Conservation (phyloP, 2,888 invertebrate genomes). For the Sphaeridia pumilis region DNA sequence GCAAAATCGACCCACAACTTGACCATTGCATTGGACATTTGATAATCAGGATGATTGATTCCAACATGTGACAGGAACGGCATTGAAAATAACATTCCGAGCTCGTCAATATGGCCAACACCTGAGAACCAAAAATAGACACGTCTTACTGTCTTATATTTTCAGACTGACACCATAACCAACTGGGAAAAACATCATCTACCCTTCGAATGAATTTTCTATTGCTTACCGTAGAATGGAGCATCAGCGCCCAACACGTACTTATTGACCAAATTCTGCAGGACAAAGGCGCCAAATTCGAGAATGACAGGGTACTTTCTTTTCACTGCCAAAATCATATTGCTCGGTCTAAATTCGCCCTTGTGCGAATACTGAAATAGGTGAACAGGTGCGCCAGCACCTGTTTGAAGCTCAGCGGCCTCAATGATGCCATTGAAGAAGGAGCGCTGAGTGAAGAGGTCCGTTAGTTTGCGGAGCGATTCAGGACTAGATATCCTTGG, state of each 20-base stretch:
- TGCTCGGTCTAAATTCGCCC: conserved; percentile 17
- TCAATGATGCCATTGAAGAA: conserved; percentile 7
- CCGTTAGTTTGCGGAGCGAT: conserved; percentile 5
- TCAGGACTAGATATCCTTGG: background rate
- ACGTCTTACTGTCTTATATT: background rate
- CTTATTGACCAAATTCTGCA: conserved; percentile 1
- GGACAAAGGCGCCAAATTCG: conserved; percentile 1
- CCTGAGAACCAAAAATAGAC: background rate
- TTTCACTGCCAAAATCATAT: conserved; percentile 17
- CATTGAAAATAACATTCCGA: background rate
- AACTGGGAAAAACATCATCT: background rate
- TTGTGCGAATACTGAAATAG: conserved; percentile 18
- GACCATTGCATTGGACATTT: conserved; percentile 1
- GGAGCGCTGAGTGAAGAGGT: conserved; percentile 7
- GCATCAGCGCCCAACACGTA: conserved; percentile 1
- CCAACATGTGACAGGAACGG: background rate
- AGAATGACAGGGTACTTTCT: conserved; percentile 9
- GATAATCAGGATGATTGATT: background rate
- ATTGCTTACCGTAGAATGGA: conserved; percentile 13
- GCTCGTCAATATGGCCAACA: conserved; percentile 2
- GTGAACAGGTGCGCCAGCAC: conserved; percentile 13
- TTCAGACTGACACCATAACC: background rate
- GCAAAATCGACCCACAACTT: conserved; percentile 3
- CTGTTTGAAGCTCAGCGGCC: background rate
- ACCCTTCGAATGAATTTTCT: background rate